These are phyloP conservation scores for Thymallus thymallus DNA, from an alignment of 2,113 vertebrate species.

Conservation along the genomic window DNA sequence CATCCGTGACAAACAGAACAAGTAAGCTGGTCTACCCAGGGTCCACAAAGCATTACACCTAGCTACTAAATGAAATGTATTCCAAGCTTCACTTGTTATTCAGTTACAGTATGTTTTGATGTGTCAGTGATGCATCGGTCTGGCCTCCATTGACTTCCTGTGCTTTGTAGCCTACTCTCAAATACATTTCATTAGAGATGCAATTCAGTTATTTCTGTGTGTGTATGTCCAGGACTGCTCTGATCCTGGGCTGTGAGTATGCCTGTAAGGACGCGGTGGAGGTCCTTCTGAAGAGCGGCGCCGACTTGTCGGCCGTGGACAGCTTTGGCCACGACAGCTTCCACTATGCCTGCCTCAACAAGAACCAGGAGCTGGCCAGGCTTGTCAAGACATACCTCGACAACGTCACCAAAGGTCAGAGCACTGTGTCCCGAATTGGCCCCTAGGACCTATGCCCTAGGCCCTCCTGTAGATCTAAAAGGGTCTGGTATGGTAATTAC, in stretches of 20 bases:
- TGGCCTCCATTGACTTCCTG: too few relatives aligned
- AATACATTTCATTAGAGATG: too few relatives aligned
- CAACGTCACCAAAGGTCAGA: constrained; percentile 81
- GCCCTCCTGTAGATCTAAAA: neutral
- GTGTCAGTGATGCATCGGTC: too few relatives aligned
- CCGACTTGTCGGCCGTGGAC: constrained; percentile 81
- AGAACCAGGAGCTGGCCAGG: constrained; percentile 83
- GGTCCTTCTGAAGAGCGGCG: constrained; percentile 83
- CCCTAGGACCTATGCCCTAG: too few relatives aligned
- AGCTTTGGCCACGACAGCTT: constrained; percentile 83
- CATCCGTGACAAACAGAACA: constrained; percentile 90
- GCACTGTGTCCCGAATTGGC: neutral
- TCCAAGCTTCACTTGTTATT: too few relatives aligned
- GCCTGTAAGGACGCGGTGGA: constrained; percentile 91
- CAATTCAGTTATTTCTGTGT: neutral
- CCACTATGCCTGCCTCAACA: constrained; percentile 89
- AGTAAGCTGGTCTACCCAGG: constrained; percentile 65
- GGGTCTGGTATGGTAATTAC: neutral
- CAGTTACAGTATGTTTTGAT: too few relatives aligned
- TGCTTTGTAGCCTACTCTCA: too few relatives aligned
- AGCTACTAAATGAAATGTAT: too few relatives aligned
- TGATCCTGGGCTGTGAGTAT: constrained; percentile 93
- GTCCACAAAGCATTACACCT: neutral
- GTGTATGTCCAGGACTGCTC: constrained; percentile 77
- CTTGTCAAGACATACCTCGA: constrained; percentile 83